Evolutionary conservation across 1,140 invertebrate genomes (phyloP).

Genomic region (Stratiolaelaps scimitus): DNA sequence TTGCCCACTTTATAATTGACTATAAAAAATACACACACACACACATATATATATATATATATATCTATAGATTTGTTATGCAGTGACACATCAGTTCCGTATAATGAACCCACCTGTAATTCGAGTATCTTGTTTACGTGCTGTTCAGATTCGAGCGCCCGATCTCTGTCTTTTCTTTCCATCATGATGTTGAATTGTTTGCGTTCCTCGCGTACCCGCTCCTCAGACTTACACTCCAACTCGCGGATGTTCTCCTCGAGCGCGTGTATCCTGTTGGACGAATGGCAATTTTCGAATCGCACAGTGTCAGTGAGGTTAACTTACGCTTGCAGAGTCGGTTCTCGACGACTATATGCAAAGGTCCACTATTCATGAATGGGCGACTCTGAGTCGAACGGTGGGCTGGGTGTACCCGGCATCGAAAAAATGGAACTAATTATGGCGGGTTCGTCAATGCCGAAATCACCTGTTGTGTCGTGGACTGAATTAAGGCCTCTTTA

Average conservation of each 20-base stretch:
- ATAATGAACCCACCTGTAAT: not conserved
- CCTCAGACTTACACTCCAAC: slow-evolving; percentile 3
- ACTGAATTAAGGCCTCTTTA: too few relatives aligned
- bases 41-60: too few relatives aligned
- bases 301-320: not conserved
- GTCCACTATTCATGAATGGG: too few relatives aligned
- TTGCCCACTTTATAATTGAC: too few relatives aligned
- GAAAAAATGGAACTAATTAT: too few relatives aligned
- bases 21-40: too few relatives aligned
- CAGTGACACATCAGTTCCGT: not conserved
- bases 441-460: too few relatives aligned
- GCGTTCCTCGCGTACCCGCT: slow-evolving; percentile 1
- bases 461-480: too few relatives aligned
- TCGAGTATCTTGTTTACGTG: slow-evolving; percentile 26
- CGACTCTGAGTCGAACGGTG: too few relatives aligned
- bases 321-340: not conserved
- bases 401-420: too few relatives aligned
- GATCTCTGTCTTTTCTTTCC: slow-evolving; percentile 2
- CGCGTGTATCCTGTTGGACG: slow-evolving; percentile 1
- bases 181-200: slow-evolving; percentile 13
- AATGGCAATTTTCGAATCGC: not conserved
- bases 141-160: slow-evolving; percentile 6
- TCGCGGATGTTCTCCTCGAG: slow-evolving; percentile 17
- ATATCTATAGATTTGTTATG: too few relatives aligned
- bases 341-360: not conserved